These are phyloP conservation scores for Agrochola lychnidis DNA, from an alignment of 2,888 invertebrate genomes.

Conservation along the genomic window DNA sequence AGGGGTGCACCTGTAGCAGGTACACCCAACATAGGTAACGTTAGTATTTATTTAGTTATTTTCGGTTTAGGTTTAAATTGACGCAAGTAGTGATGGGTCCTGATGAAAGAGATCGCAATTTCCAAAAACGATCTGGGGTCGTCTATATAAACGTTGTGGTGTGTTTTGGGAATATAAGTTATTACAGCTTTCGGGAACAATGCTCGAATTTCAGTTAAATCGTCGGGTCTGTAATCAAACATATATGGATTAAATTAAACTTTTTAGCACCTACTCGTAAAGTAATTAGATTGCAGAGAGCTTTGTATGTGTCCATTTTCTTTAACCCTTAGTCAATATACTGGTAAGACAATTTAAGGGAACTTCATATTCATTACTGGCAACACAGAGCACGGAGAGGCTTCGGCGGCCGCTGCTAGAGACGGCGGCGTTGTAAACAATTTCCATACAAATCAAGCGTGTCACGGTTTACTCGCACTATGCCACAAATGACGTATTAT, in stretches of 20 bases:
- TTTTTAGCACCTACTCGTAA: not conserved
- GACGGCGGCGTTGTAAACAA: not conserved
- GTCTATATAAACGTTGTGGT: conserved; percentile 80
- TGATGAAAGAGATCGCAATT: conserved; percentile 82
- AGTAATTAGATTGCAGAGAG: not conserved
- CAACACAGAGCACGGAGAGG: not conserved
- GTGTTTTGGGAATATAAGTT: conserved; percentile 76
- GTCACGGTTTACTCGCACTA: not conserved
- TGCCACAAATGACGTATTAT: not conserved
- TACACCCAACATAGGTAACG: not conserved
- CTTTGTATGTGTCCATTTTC: not conserved
- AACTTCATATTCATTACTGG: not conserved
- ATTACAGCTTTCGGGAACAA: conserved; percentile 82
- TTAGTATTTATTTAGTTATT: not conserved
- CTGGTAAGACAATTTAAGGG: not conserved
- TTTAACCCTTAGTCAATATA: not conserved
- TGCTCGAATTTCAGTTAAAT: conserved; percentile 91
- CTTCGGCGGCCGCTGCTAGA: not conserved
- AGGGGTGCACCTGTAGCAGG: no score
- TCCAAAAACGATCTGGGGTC: conserved; percentile 85
- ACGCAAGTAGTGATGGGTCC: conserved; percentile 56
- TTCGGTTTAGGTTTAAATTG: conserved; percentile 14
- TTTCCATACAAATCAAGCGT: not conserved
- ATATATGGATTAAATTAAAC: not conserved
- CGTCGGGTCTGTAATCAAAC: conserved; percentile 82